phyloP scores from a whole-genome alignment of 1,140 invertebrate genomes.

The Semibalanus balanoides region DNA sequence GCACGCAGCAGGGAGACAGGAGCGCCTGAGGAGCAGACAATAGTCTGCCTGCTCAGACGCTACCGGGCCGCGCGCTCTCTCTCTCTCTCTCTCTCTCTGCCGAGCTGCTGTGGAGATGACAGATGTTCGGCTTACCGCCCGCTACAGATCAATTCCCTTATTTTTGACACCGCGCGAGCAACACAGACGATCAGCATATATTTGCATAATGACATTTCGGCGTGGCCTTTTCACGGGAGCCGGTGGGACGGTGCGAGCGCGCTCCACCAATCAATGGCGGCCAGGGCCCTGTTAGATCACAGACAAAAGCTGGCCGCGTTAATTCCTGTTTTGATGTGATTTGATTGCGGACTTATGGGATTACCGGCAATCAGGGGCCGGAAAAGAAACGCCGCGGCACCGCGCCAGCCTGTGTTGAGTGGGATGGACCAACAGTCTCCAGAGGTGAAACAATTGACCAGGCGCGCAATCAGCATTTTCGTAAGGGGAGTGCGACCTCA shows the following conservation, averaged over 20 bases:
- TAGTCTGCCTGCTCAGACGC: too few relatives aligned
- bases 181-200: not conserved
- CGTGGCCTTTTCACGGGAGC: not conserved
- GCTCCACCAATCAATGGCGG: not conserved
- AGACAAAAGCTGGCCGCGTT: not conserved
- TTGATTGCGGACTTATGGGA: not conserved
- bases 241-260: too few relatives aligned
- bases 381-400: not conserved
- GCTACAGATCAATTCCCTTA: not conserved
- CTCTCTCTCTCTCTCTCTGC: too few relatives aligned
- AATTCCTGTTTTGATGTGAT: slow-evolving; percentile 2
- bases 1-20: too few relatives aligned
- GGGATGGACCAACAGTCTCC: too few relatives aligned
- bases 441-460: too few relatives aligned
- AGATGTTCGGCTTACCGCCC: not conserved
- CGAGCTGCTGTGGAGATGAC: too few relatives aligned
- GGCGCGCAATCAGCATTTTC: too few relatives aligned
- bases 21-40: too few relatives aligned
- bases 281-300: not conserved
- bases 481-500: too few relatives aligned
- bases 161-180: not conserved
- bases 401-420: not conserved
- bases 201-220: not conserved
- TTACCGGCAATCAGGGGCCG: not conserved
- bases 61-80: too few relatives aligned